A percentile compares a stretch with the other conserved stretches of the same genome.
phyloP scores from a whole-genome alignment of 2,888 invertebrate genomes.

The Volucella bombylans region DNA sequence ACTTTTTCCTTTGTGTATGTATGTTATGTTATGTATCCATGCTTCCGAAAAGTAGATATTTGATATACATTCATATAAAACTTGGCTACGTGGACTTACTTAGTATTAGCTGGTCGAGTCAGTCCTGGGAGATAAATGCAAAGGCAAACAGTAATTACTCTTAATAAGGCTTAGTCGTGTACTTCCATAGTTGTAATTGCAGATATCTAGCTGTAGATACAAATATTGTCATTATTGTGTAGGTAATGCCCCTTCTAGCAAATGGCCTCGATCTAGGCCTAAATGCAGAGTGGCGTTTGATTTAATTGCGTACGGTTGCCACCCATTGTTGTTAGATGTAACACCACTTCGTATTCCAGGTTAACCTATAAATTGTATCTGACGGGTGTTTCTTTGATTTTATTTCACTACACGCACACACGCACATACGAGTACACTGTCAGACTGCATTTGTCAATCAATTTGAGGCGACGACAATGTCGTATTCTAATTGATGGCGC shows the following conservation, averaged over 20 bases:
- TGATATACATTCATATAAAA: constrained; percentile 13
- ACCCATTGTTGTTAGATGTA: neutral
- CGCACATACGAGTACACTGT: neutral
- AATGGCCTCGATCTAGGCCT: constrained; percentile 37
- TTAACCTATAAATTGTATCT: constrained; percentile 48
- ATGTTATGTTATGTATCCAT: neutral
- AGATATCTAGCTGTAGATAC: constrained; percentile 10
- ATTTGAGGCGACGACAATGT: constrained; percentile 16
- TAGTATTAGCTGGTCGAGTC: constrained; percentile 13
- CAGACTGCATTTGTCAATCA: constrained; percentile 13
- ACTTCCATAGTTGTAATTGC: constrained; percentile 13
- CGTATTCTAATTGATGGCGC: constrained; percentile 62
- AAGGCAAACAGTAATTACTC: constrained; percentile 64
- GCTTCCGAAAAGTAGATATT: neutral
- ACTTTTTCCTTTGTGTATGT: neutral
- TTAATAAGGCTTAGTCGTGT: constrained; percentile 38
- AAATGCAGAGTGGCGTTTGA: neutral
- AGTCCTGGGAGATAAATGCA: constrained; percentile 42
- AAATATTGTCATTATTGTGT: neutral
- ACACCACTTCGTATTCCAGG: constrained; percentile 6
- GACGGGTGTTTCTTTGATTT: neutral
- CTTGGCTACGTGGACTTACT: constrained; percentile 33
- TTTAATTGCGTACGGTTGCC: constrained; percentile 30
- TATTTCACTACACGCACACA: neutral
- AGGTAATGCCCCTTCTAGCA: neutral